A percentile compares a stretch with the other conserved stretches of the same genome.
phyloP scores from a whole-genome alignment of 2,888 invertebrate genomes.

The Mythimna impura region DNA sequence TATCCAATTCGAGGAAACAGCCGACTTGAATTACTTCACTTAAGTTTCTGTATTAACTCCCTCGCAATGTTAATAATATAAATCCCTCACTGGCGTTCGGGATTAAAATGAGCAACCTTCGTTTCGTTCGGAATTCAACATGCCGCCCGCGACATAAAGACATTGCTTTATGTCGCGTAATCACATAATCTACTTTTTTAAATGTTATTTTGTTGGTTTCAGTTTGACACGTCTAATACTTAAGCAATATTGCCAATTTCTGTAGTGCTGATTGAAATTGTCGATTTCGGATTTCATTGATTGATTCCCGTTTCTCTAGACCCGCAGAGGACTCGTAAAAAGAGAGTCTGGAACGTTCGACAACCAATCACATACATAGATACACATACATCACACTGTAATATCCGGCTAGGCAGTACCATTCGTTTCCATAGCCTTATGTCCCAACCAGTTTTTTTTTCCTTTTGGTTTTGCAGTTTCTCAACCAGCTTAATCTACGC shows the following conservation, averaged over 20 bases:
- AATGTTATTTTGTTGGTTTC: not conserved
- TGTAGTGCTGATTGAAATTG: conserved; percentile 15
- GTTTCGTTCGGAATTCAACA: too few relatives aligned
- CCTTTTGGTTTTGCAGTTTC: not conserved
- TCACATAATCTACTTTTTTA: too few relatives aligned
- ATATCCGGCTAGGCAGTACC: conserved; percentile 44
- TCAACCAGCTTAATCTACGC: conserved; percentile 40
- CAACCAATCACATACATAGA: conserved; percentile 16
- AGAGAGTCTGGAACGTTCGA: conserved; percentile 5
- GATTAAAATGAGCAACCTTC: too few relatives aligned
- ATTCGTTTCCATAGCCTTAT: conserved; percentile 13
- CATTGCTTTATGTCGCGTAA: too few relatives aligned
- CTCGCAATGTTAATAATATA: too few relatives aligned
- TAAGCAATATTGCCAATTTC: not conserved
- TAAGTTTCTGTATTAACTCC: too few relatives aligned
- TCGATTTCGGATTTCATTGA: conserved; percentile 10
- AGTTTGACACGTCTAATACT: not conserved
- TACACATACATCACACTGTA: conserved; percentile 20
- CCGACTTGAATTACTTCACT: too few relatives aligned
- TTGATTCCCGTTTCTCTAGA: not conserved
- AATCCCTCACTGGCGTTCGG: too few relatives aligned
- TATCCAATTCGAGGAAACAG: too few relatives aligned
- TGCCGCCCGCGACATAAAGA: too few relatives aligned
- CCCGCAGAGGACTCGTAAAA: not conserved
- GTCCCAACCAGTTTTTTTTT: conserved; percentile 21